Conservation (phyloP, 2,888 invertebrate genomes). For the Drosophila rubida region DNA sequence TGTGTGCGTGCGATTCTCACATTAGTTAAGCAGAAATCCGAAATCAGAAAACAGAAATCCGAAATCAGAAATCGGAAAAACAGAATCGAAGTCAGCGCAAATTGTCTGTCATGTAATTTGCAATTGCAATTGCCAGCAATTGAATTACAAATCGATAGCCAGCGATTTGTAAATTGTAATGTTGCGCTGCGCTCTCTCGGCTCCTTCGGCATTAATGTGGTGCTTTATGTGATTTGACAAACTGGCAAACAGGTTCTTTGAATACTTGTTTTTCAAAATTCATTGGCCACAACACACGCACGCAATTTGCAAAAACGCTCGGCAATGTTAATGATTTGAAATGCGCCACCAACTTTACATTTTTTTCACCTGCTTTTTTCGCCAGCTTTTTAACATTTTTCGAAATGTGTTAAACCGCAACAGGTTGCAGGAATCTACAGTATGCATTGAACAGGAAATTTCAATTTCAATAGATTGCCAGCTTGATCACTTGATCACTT, state of each 20-base stretch:
- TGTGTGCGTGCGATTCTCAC: constrained; percentile 11
- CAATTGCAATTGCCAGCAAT: constrained; percentile 30
- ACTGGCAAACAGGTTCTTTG: constrained; percentile 11
- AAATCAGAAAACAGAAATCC: not conserved
- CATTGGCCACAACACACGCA: not conserved
- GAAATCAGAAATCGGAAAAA: not conserved
- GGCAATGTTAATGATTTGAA: constrained; percentile 8
- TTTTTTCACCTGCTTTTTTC: not conserved
- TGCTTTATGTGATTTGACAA: constrained; percentile 8
- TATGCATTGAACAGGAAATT: constrained; percentile 15
- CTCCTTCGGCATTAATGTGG: constrained; percentile 6
- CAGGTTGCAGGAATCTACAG: constrained; percentile 5
- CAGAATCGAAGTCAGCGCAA: constrained; percentile 16
- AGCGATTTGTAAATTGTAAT: constrained; percentile 19
- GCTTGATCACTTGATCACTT: not conserved
- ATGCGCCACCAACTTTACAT: not conserved
- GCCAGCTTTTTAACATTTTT: not conserved
- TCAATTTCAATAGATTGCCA: constrained; percentile 5
- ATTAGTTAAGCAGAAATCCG: constrained; percentile 14
- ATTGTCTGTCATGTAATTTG: constrained; percentile 14
- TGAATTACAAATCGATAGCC: constrained; percentile 44
- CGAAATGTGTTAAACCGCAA: not conserved
- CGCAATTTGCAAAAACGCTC: constrained; percentile 32
- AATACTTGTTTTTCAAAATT: constrained; percentile 21
- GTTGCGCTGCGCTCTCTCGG: constrained; percentile 8